Conservation (phyloP, 2,888 invertebrate species). For the Andricus curvator region DNA sequence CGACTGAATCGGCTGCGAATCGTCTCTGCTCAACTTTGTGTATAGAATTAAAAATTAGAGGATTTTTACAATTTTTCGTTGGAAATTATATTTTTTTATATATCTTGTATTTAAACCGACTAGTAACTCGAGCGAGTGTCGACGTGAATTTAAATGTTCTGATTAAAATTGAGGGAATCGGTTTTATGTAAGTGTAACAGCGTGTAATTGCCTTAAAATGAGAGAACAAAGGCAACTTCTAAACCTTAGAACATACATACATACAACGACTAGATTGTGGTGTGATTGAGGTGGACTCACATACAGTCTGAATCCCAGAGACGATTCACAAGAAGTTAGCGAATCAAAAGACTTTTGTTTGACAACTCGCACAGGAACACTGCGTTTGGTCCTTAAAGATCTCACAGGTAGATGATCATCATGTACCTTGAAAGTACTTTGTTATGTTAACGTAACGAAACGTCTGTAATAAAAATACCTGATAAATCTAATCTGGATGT, state of each 20-base stretch:
- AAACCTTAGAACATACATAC: not conserved
- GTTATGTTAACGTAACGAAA: conserved; percentile 77
- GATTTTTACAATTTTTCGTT: not conserved
- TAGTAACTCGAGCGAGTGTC: not conserved
- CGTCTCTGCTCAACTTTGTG: conserved; percentile 21
- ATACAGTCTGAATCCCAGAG: conserved; percentile 10
- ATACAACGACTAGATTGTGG: conserved; percentile 30
- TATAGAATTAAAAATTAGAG: not conserved
- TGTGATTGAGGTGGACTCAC: not conserved
- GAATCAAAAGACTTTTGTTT: conserved; percentile 16
- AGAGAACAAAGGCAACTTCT: conserved; percentile 2
- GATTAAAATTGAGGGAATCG: not conserved
- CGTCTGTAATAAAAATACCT: conserved; percentile 71
- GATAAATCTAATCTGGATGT: not conserved
- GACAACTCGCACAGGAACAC: conserved; percentile 56
- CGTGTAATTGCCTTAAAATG: conserved; percentile 13
- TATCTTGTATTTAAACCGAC: not conserved
- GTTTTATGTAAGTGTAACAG: not conserved
- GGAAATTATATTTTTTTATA: conserved; percentile 17
- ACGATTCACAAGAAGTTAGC: conserved; percentile 34
- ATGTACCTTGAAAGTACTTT: conserved; percentile 78
- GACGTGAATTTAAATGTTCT: not conserved
- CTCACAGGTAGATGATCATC: conserved; percentile 75
- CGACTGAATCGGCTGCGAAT: conserved; percentile 28
- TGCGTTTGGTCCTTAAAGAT: conserved; percentile 73